phyloP scores from a whole-genome alignment of 2,113 vertebrate genomes.

The Coptodon bakossiorum region DNA sequence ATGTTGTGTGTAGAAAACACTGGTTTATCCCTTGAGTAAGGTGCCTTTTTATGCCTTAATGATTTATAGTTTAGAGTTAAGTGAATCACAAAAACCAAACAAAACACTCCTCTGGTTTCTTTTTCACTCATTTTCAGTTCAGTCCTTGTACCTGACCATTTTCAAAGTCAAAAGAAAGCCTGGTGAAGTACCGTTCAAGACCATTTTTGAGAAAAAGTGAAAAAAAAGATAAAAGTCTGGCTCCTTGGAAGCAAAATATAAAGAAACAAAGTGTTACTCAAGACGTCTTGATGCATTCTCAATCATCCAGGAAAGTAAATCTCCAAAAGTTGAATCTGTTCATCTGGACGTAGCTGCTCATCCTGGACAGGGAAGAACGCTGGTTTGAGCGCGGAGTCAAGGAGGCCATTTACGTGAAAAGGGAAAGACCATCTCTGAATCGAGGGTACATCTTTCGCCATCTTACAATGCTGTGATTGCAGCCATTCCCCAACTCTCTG shows the following conservation, averaged over 20 bases:
- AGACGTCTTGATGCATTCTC: neutral
- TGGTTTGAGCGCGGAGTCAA: too few relatives aligned
- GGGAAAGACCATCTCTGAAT: too few relatives aligned
- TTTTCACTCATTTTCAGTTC: neutral
- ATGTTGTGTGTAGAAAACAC: neutral
- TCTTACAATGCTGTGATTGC: too few relatives aligned
- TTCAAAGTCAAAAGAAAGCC: neutral
- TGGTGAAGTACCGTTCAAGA: neutral
- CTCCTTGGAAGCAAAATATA: neutral
- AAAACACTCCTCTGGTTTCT: neutral
- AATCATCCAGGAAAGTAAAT: too few relatives aligned
- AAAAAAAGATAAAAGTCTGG: neutral
- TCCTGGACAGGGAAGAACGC: too few relatives aligned
- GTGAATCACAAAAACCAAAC: neutral
- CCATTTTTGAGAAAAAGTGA: neutral
- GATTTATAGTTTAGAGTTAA: neutral
- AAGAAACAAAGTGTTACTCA: neutral
- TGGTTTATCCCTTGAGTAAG: neutral
- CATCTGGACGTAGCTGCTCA: too few relatives aligned
- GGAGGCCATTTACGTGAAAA: too few relatives aligned
- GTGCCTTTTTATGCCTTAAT: neutral
- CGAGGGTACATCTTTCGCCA: too few relatives aligned
- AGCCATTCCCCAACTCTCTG: too few relatives aligned
- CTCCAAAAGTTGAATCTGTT: too few relatives aligned
- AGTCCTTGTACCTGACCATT: neutral